Conservation (phyloP, 2,888 invertebrate species). For the Fissipunctia ypsillon region DNA sequence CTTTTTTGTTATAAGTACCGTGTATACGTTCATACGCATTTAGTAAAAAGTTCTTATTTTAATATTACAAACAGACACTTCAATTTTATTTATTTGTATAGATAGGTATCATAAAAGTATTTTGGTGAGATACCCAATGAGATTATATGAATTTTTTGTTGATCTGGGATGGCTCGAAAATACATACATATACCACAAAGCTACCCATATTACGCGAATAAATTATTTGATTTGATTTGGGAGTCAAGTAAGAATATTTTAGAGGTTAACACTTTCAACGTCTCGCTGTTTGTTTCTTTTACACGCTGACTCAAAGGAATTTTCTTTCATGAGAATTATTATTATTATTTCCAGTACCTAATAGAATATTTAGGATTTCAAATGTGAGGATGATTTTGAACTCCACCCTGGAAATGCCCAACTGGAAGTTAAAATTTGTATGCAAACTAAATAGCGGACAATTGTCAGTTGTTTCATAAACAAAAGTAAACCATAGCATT, state of each 20-base stretch:
- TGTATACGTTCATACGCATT: no score
- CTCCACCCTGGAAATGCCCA: no score
- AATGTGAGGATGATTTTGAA: background rate
- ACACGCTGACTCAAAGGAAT: background rate
- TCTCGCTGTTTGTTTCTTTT: background rate
- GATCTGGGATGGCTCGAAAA: background rate
- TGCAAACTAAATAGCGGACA: background rate
- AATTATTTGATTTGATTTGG: background rate
- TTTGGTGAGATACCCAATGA: slow-evolving; percentile 3
- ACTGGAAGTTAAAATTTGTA: background rate
- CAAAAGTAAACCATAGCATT: background rate
- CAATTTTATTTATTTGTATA: no score
- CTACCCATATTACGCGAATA: background rate
- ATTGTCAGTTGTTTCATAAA: slow-evolving; percentile 6
- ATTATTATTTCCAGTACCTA: background rate
- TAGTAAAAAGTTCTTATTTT: no score
- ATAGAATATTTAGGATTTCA: background rate
- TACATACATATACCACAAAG: background rate
- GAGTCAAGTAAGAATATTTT: background rate
- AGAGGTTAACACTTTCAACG: background rate
- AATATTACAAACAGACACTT: no score
- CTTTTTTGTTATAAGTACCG: no score
- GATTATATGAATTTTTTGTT: background rate
- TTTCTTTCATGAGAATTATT: background rate
- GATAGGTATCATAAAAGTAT: slow-evolving; percentile 29